phyloP scores from a whole-genome alignment of 1,140 invertebrate species.

The Ctenoplectra terminalis region DNA sequence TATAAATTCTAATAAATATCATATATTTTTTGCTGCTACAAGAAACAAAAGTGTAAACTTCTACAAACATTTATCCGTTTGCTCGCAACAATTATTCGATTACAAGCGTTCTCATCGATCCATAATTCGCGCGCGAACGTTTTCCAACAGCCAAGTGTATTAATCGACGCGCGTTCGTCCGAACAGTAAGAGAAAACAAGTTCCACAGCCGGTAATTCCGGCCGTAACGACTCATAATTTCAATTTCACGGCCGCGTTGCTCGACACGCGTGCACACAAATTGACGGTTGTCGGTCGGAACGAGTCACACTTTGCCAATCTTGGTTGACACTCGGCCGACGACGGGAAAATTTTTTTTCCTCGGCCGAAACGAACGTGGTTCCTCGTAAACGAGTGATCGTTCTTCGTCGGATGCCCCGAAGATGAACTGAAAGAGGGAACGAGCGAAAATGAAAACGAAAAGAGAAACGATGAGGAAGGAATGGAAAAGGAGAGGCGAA shows the following conservation, averaged over 20 bases:
- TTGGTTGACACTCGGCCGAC: slow-evolving; percentile 8
- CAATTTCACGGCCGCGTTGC: neutral
- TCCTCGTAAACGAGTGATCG: slow-evolving; percentile 14
- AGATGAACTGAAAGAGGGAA: neutral
- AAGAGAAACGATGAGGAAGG: too few species aligned
- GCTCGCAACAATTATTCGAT: neutral
- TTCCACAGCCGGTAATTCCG: neutral
- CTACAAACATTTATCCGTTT: too few species aligned
- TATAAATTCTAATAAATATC: too few species aligned
- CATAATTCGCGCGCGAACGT: neutral
- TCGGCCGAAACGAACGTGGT: neutral
- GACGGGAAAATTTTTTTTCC: neutral
- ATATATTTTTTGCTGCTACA: too few species aligned
- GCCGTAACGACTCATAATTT: neutral
- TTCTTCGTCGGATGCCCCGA: neutral
- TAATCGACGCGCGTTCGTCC: neutral
- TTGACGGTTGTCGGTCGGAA: neutral
- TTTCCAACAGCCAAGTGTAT: neutral
- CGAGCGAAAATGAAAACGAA: neutral
- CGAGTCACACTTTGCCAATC: neutral
- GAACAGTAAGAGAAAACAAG: neutral
- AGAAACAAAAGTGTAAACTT: too few species aligned
- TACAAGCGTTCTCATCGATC: neutral
- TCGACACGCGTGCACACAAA: slow-evolving; percentile 17
- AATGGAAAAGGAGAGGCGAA: neutral